Conservation (phyloP, 1,140 invertebrate species). For the Camponotus pennsylvanicus region DNA sequence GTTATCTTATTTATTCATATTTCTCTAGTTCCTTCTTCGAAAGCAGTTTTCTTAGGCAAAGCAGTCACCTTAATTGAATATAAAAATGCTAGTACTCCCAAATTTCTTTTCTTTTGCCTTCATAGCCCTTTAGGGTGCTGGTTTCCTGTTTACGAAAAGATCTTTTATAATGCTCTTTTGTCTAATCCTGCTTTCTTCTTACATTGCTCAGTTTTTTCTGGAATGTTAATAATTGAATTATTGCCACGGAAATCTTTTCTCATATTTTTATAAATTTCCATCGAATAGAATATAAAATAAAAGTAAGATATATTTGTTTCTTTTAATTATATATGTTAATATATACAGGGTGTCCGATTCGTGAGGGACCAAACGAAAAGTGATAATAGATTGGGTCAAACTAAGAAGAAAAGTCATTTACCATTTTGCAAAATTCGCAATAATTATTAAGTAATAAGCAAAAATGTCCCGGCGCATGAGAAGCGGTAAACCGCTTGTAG, state of each 20-base stretch:
- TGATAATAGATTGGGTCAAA: too few relatives aligned
- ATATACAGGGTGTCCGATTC: too few relatives aligned
- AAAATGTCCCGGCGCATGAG: too few relatives aligned
- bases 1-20: slow-evolving; percentile 71
- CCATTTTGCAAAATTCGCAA: too few relatives aligned
- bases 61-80: slow-evolving; percentile 74
- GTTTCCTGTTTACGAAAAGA: slow-evolving; percentile 48
- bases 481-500: too few relatives aligned
- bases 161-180: slow-evolving; percentile 67
- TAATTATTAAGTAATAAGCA: too few relatives aligned
- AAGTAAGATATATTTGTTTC: background rate
- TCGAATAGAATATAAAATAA: background rate
- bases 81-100: slow-evolving; percentile 73
- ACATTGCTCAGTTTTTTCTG: background rate
- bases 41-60: slow-evolving; percentile 62
- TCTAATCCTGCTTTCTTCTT: slow-evolving; percentile 62
- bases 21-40: slow-evolving; percentile 35
- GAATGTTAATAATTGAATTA: slow-evolving; percentile 58
- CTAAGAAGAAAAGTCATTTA: too few relatives aligned
- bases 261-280: slow-evolving; percentile 22
- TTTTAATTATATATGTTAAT: background rate
- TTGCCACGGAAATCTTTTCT: slow-evolving; percentile 38
- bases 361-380: too few relatives aligned
- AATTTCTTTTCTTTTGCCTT: slow-evolving; percentile 75
- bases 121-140: slow-evolving; percentile 52